Base-by-base conservation (phyloP, 1,140 invertebrate species). In the Ceratosolen solmsi region DNA sequence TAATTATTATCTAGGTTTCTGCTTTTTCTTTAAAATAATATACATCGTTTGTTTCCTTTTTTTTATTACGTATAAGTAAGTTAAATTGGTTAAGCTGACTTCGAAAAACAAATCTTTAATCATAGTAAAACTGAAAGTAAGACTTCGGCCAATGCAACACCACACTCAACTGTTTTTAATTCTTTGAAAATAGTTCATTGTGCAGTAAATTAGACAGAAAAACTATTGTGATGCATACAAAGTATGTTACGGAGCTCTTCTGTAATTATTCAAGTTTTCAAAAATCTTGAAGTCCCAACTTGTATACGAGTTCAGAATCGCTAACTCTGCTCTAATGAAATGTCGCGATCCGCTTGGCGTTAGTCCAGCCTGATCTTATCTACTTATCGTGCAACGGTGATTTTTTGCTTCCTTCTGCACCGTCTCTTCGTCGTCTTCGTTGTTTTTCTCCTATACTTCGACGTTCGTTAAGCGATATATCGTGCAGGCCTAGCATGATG, bases 351-450 rank as follows among this genome's bases (percentile, higher is more conserved):
- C 36, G 63, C 2, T 68, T 68, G 36, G 63, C 63, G 33, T 20
- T 13, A 68, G 36, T 68, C 63, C 63, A 68, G 22, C 63, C 36
- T 25, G 60, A 65, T 65, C 60, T 30, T 65, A 65, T 68, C 63
- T n/a, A 17, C 22, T 68, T 68, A 68, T 68, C 63, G 63, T 68
- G 63, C 63, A 68, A 68, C 63, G 63, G 63, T 68, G 33, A 17
- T 38, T 22, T 54, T 54, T 54, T 54, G 3, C 17, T 54, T 54
- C 51, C 20, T 54, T 22, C 2, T 54, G 11, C 20, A 54, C 20
- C 13, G 5, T 46, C 41, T 46, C 13, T 46, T 46, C 13, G 41
- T 46, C 13, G 41, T 46, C 13, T 13, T 46, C 41, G 41, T 46
- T 13, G 41, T 46, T 46, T 13, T 46, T 46, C 60, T 33, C 30